Conservation (phyloP, 2,113 vertebrate genomes). For the Grantiella picta region DNA sequence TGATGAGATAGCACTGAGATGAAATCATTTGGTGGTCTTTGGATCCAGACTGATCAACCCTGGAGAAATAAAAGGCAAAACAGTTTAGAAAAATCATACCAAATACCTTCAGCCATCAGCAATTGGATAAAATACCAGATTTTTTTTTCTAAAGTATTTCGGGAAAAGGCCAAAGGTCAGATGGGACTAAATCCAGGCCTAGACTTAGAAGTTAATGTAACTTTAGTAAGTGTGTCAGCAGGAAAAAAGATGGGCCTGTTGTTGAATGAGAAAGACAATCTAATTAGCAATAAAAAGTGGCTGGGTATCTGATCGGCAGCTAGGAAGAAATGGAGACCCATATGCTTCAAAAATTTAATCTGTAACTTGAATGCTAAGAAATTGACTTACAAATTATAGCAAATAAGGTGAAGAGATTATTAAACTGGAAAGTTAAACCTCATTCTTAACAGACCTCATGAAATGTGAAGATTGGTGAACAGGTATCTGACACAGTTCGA, state of each 20-base stretch:
- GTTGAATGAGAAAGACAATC: neutral
- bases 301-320: neutral
- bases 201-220: neutral
- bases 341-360: neutral
- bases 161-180: neutral
- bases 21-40: neutral
- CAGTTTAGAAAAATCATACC: neutral
- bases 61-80: neutral
- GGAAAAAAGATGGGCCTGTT: neutral
- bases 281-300: neutral
- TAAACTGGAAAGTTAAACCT: neutral
- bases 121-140: neutral
- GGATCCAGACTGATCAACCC: neutral
- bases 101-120: neutral
- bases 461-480: neutral
- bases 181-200: neutral
- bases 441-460: neutral
- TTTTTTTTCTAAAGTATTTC: neutral
- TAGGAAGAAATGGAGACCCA: neutral
- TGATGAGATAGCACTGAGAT: neutral
- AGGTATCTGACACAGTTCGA: neutral
- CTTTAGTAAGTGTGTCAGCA: neutral
- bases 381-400: neutral
- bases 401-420: neutral
- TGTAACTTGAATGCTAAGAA: neutral